Base-by-base conservation (phyloP, 2,888 invertebrate species). In the Morpho achilles region DNA sequence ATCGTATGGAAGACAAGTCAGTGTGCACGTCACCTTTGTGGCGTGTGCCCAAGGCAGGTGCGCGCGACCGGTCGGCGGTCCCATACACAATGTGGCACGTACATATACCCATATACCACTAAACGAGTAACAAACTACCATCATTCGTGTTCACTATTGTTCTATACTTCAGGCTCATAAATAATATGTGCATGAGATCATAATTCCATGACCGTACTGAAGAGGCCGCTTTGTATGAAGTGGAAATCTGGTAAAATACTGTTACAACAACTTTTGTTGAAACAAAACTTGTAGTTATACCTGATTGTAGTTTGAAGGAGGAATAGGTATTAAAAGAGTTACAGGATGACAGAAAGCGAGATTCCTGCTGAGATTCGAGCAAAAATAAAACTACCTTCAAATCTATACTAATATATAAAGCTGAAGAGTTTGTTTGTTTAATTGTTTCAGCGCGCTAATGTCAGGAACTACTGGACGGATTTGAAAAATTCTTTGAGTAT, bases 41-140 rank as follows among this genome's bases (percentile, higher is more conserved):
- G 86, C 87, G 87, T 88, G 87, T 87, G 87, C 87, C 87, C 72
- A 69, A 72, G 85, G 87, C 87, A 88, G 87, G 87, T 88, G 87
- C 80, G 52, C 67, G 59, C 68, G 67, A 10, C 32, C 44, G 52
- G 44, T 40, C 76, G 77, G 75, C 76, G 76, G 73, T 73, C 74
- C 64, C 63, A 65, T 66, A 69, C 71, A 65, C 61, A 68, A 69
- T 52, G 46, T 43, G 51, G 40, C 60, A 51, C 51, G 23, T 49
- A 45, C 50, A 9, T 40, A 32, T 9, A 41, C n/a, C 43, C 54
- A 59, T 54, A 59, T 59, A 58, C 52, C 61, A 49, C 59, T 10
- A 43, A 45, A 16, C 44, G 39, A 48, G 42, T 23, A 53, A 5
- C 47, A 40, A 41, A 46, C 62, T 58, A 58, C 56, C 63, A 63